These are phyloP conservation scores for Drosophila kambysellisi DNA, from an alignment of 2,888 invertebrate species.

Conservation along the genomic window DNA sequence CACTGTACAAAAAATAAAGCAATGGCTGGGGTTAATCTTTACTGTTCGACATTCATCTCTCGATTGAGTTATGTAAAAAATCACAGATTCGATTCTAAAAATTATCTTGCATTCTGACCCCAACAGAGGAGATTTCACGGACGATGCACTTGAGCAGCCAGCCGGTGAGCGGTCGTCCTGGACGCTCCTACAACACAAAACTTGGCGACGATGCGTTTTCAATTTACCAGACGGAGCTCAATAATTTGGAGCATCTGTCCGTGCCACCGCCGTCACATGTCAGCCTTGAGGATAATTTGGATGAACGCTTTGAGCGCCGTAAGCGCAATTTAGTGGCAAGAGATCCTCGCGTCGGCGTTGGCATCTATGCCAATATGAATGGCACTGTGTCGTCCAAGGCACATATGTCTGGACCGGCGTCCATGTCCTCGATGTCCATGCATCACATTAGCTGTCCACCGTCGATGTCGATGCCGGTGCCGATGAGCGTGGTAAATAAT, in stretches of 20 bases:
- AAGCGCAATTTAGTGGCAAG: constrained; percentile 78
- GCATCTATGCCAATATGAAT: constrained; percentile 84
- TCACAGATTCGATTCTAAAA: not conserved
- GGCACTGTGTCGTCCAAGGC: constrained; percentile 27
- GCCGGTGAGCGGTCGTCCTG: not conserved
- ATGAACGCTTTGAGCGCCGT: constrained; percentile 66
- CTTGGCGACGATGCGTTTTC: constrained; percentile 81
- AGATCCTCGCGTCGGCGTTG: constrained; percentile 83
- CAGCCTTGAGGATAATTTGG: constrained; percentile 37
- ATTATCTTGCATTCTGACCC: not conserved
- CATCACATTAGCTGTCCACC: constrained; percentile 3
- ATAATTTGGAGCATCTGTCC: constrained; percentile 78
- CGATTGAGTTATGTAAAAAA: too few species aligned
- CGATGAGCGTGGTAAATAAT: constrained; percentile 42
- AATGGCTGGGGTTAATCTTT: too few species aligned
- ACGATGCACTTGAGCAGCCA: constrained; percentile 50
- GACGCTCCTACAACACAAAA: constrained; percentile 7
- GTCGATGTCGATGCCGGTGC: constrained; percentile 30
- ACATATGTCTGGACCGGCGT: not conserved
- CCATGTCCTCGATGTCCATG: constrained; percentile 5
- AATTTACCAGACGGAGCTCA: constrained; percentile 82
- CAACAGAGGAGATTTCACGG: constrained; percentile 61
- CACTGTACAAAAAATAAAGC: too few species aligned
- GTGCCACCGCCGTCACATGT: constrained; percentile 35
- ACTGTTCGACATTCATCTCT: too few species aligned